phyloP scores from a whole-genome alignment of 2,888 invertebrate species.

The Papilio elwesi region DNA sequence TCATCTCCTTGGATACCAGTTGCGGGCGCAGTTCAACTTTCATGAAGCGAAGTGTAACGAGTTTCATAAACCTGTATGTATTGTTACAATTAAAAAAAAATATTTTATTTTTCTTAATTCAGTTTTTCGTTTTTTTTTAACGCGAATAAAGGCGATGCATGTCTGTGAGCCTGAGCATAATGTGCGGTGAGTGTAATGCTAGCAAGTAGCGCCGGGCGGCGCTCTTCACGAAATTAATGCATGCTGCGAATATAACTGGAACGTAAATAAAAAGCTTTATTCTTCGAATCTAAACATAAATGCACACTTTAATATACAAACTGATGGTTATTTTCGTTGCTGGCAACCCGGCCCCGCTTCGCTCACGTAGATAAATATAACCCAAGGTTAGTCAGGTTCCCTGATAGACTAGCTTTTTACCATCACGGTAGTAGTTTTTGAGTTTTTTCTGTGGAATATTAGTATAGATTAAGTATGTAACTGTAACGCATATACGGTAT shows the following conservation, averaged over 20 bases:
- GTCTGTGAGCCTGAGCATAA: slow-evolving; percentile 23
- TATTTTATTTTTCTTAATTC: slow-evolving; percentile 20
- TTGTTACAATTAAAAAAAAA: slow-evolving; percentile 5
- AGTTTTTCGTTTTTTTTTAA: slow-evolving; percentile 33
- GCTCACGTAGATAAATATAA: too few species aligned
- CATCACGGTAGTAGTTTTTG: too few species aligned
- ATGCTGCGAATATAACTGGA: slow-evolving; percentile 68
- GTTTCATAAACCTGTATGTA: slow-evolving; percentile 21
- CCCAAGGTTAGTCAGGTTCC: too few species aligned
- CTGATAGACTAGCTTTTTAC: too few species aligned
- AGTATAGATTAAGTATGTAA: too few species aligned
- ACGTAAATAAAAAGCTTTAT: slow-evolving; percentile 46
- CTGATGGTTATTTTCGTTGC: slow-evolving; percentile 1
- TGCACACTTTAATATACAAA: slow-evolving; percentile 26
- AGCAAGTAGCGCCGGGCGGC: slow-evolving; percentile 41
- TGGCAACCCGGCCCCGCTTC: too few species aligned
- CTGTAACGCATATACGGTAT: too few species aligned
- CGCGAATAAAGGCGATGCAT: slow-evolving; percentile 35
- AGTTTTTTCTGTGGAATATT: too few species aligned
- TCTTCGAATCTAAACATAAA: slow-evolving; percentile 32
- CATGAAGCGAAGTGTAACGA: background rate
- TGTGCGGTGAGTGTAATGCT: slow-evolving; percentile 34
- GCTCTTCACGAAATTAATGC: slow-evolving; percentile 67
- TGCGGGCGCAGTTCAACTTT: background rate
- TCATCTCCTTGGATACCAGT: background rate